Percentiles rank a stretch among this genome's conserved stretches.
These are phyloP conservation scores for Tachysurus vachellii DNA, from an alignment of 2,113 vertebrate genomes.

Conservation along the genomic window DNA sequence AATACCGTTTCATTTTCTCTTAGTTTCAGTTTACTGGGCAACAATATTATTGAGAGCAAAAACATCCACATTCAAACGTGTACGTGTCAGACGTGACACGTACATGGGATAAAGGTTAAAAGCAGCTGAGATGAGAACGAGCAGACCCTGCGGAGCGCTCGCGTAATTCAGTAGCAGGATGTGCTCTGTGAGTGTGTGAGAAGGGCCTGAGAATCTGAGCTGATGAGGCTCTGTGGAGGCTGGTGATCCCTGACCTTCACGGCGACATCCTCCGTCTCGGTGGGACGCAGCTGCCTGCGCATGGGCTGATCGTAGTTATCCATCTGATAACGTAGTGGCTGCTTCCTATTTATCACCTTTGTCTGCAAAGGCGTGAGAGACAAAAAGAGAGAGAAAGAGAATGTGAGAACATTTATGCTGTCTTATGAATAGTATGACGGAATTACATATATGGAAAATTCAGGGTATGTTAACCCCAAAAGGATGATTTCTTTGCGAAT, in stretches of 20 bases:
- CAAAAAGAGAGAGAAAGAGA: not conserved
- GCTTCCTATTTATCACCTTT: conserved; percentile 93
- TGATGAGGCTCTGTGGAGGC: not conserved
- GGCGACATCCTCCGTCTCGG: conserved; percentile 84
- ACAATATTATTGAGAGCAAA: not conserved
- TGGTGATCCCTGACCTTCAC: conserved; percentile 82
- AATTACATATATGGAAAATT: not conserved
- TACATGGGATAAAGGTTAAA: conserved; percentile 39
- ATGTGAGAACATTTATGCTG: not conserved
- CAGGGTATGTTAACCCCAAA: not conserved
- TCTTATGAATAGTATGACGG: not conserved
- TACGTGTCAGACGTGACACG: conserved; percentile 33
- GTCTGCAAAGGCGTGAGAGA: conserved; percentile 67
- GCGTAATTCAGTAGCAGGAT: conserved; percentile 43
- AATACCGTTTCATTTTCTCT: not conserved
- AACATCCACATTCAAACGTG: not conserved
- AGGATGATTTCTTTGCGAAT: not conserved
- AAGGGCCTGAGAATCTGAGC: conserved; percentile 51
- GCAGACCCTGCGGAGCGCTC: conserved; percentile 26
- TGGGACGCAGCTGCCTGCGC: conserved; percentile 75
- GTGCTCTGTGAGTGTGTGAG: conserved; percentile 29
- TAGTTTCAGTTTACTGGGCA: not conserved
- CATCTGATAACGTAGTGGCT: conserved; percentile 87
- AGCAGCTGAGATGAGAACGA: conserved; percentile 45
- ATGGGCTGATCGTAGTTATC: conserved; percentile 86